Evolutionary conservation across 2,113 vertebrate genomes (phyloP).

Genomic region (Hoplias malabaricus): DNA sequence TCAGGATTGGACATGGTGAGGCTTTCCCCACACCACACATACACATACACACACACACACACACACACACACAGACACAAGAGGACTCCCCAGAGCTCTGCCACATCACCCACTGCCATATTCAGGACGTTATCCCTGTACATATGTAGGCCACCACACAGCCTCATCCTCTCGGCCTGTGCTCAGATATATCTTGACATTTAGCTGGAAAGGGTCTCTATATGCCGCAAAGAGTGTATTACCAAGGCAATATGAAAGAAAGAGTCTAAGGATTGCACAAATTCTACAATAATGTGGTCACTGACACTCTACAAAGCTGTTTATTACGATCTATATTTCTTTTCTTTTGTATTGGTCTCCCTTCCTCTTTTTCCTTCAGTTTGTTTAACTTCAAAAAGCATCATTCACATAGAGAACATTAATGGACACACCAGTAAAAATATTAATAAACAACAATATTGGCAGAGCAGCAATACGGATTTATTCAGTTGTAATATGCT

Average conservation of each 20-base stretch:
- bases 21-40: not conserved
- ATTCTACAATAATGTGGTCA: not conserved
- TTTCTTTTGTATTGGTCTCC: not conserved
- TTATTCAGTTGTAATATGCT: not conserved
- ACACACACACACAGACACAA: not conserved
- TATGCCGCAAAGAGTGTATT: not conserved
- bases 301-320: not conserved
- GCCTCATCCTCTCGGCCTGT: not conserved
- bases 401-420: not conserved
- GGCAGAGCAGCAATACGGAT: not conserved
- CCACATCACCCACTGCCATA: not conserved
- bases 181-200: slow-evolving; percentile 36
- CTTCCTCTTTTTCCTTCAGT: not conserved
- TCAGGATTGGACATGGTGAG: not conserved
- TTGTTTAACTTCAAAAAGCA: not conserved
- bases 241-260: slow-evolving; percentile 24
- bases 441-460: not conserved
- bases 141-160: slow-evolving; percentile 19
- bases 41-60: not conserved
- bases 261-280: not conserved
- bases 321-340: slow-evolving; percentile 15
- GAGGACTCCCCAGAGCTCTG: not conserved
- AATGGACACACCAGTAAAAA: not conserved
- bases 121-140: slow-evolving; percentile 28
- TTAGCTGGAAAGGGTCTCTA: slow-evolving; percentile 22